phyloP scores from a whole-genome alignment of 2,797 vertebrate species.

The Sciaenops ocellatus region DNA sequence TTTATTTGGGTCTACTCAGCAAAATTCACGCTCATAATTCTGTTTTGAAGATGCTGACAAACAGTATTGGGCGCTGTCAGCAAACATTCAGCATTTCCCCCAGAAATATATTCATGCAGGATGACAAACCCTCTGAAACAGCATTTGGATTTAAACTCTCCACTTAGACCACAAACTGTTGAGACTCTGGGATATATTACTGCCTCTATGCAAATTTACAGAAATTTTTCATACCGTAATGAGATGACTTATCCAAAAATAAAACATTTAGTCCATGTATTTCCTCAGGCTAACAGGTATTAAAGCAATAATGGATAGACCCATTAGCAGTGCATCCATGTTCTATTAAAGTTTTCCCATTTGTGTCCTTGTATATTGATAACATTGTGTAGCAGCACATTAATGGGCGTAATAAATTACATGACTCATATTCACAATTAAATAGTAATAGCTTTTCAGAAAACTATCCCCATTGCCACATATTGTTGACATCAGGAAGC shows the following conservation, averaged over 20 bases:
- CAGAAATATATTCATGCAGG: slow-evolving; percentile 31
- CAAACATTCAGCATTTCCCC: slow-evolving; percentile 1
- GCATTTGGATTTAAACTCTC: slow-evolving; percentile 7
- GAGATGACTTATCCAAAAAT: background rate
- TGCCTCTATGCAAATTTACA: background rate
- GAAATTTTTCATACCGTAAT: background rate
- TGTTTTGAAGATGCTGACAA: slow-evolving; percentile 47
- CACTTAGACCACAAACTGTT: background rate
- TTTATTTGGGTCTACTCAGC: slow-evolving; percentile 30
- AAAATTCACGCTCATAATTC: slow-evolving; percentile 37
- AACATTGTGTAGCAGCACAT: slow-evolving; percentile 11
- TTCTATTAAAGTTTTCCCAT: slow-evolving; percentile 3
- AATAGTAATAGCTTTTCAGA: slow-evolving; percentile 6
- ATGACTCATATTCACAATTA: slow-evolving; percentile 18
- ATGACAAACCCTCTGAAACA: slow-evolving; percentile 13
- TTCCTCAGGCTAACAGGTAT: background rate
- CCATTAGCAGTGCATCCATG: slow-evolving; percentile 11
- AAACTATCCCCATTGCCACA: background rate
- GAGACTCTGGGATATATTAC: background rate
- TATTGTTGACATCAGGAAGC: background rate
- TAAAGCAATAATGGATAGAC: background rate
- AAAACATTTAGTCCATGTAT: background rate
- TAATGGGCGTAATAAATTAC: slow-evolving; percentile 5
- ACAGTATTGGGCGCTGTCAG: slow-evolving; percentile 30
- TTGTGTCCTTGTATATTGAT: slow-evolving; percentile 9